These are phyloP conservation scores for Spilogale gracilis DNA, from an alignment of 2,113 vertebrate species.

Conservation along the genomic window DNA sequence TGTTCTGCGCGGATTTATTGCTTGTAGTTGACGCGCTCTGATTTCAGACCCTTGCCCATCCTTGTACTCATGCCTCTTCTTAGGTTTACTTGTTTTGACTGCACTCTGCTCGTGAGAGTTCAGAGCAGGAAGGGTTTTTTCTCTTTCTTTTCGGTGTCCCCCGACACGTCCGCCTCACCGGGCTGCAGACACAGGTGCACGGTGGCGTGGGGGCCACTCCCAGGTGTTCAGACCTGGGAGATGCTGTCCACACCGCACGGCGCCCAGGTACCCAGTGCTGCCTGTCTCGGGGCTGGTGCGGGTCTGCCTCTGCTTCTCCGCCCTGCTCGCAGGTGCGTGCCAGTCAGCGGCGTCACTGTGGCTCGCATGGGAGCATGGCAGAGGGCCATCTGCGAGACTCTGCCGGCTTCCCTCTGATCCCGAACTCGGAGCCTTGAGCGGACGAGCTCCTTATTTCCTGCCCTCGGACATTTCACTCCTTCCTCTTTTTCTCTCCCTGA, in stretches of 20 bases:
- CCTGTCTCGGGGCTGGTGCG: background rate
- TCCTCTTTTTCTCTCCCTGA: background rate
- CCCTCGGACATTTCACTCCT: background rate
- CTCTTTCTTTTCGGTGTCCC: background rate
- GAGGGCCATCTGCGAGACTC: background rate
- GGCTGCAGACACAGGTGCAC: background rate
- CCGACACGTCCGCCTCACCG: background rate
- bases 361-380: background rate
- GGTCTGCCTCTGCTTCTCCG: background rate
- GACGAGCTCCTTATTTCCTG: background rate
- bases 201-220: background rate
- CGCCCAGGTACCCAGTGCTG: background rate
- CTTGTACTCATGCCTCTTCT: background rate
- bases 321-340: too few relatives aligned
- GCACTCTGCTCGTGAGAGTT: background rate
- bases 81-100: background rate
- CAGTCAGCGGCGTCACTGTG: background rate
- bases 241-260: background rate
- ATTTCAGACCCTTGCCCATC: background rate
- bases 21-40: background rate
- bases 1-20: background rate
- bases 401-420: background rate
- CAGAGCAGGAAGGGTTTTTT: background rate
- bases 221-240: too few relatives aligned
- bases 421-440: background rate